Evolutionary conservation across 2,113 vertebrate genomes (phyloP), one percentile per base, ranked within the genome.

Genomic region (Platichthys flesus): DNA sequence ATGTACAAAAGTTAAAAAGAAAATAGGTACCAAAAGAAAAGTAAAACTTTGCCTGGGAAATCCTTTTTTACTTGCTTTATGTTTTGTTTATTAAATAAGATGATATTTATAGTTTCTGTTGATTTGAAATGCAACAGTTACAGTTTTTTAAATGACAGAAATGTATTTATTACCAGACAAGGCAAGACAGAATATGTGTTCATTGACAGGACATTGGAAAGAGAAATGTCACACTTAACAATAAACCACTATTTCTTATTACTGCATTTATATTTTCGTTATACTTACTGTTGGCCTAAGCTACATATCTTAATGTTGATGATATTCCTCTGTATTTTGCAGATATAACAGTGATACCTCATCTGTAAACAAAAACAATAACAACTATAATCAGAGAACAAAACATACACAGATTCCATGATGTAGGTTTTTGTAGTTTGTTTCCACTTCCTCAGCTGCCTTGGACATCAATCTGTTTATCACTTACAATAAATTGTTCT

Each of bases 81-180:
- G 71, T 80, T 82, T 76, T 87, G 67, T 81, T 74, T 35, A 67
- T 74, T 70, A 64, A 70, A 89, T 84, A 88, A 91, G 76, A 52
- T 91, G 69, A 84, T 90, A 91, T 91, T 92, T 91, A 91, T 90
- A 76, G 54, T 79, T 85, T 79, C 52, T 89, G 78, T 87, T 79
- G 67, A 78, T 61, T 76, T 82, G 54, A 78, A 82, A 79, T 66
- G 20, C 79, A 79, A 83, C 71, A 82, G 78, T 75, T 74, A 61
- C 60, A 18, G 64, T 76, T 85, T 58, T 75, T 75, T 80, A 78
- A 72, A 74, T 82, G n/a, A 77, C 58, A 82, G 9, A 77, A 85
- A 81, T 21, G 62, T 91, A 89, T 90, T 92, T 93, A 93, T 93
- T 91, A 66, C 18, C 68, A 10, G 51, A 69, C 75, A 81, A 79